Conservation (phyloP, 2,888 invertebrate species). For the Lasioglossum zephyrum region DNA sequence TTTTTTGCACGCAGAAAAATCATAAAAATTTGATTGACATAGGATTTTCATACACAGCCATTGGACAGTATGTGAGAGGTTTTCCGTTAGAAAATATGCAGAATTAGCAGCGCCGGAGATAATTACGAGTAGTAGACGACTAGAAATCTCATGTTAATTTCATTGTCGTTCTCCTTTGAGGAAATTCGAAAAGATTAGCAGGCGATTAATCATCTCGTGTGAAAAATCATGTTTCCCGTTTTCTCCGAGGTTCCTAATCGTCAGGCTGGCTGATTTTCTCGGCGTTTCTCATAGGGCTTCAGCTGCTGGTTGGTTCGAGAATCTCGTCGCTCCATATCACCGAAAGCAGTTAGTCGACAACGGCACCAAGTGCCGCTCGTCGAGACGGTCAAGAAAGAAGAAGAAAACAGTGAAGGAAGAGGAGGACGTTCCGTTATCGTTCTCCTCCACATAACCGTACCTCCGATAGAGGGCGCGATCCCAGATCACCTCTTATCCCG, state of each 20-base stretch:
- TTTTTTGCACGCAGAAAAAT: neutral
- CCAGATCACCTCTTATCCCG: slow-evolving; percentile 78
- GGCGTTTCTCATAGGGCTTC: slow-evolving; percentile 8
- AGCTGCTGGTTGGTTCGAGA: slow-evolving; percentile 5
- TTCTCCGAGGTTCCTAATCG: neutral
- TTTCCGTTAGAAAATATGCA: neutral
- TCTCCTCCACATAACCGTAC: slow-evolving; percentile 78
- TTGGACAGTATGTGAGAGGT: neutral
- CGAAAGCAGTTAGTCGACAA: slow-evolving; percentile 52
- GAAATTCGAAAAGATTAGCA: neutral
- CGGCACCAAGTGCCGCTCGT: slow-evolving; percentile 30
- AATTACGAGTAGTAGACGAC: neutral
- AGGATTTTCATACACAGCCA: neutral
- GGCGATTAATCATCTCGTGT: neutral
- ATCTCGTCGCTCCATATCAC: slow-evolving; percentile 41
- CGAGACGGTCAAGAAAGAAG: slow-evolving; percentile 41
- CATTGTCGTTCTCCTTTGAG: neutral
- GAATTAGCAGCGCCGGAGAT: neutral
- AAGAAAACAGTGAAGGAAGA: slow-evolving; percentile 47
- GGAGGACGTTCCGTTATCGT: slow-evolving; percentile 73
- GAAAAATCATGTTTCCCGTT: neutral
- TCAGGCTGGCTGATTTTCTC: neutral
- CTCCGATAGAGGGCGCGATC: slow-evolving; percentile 80
- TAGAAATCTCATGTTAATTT: neutral
- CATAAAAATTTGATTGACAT: neutral